Evolutionary conservation across 1,140 invertebrate genomes (phyloP).

Genomic region (Batillaria attramentaria): DNA sequence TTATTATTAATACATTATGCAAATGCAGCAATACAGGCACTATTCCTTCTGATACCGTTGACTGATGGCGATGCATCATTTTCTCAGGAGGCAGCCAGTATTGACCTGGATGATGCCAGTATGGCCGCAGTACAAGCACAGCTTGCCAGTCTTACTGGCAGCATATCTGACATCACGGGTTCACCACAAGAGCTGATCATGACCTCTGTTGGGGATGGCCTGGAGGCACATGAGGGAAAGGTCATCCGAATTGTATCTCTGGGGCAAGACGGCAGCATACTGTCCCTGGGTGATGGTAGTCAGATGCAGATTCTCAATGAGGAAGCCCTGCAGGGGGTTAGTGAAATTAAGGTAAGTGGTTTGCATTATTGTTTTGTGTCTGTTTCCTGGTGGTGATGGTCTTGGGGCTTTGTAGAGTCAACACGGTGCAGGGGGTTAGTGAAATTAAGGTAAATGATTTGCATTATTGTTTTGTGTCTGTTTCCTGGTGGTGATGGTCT

Average conservation of each 20-base stretch:
- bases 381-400: no score
- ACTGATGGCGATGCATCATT: no score
- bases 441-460: no score
- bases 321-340: slow-evolving; percentile 30
- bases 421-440: no score
- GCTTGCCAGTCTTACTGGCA: slow-evolving; percentile 27
- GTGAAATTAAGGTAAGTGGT: slow-evolving; percentile 18
- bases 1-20: no score
- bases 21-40: no score
- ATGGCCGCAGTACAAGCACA: slow-evolving; percentile 38
- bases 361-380: no score
- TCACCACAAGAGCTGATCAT: slow-evolving; percentile 39
- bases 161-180: slow-evolving; percentile 18
- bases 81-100: slow-evolving; percentile 6
- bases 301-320: slow-evolving; percentile 49
- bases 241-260: slow-evolving; percentile 51
- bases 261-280: slow-evolving; percentile 43
- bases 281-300: slow-evolving; percentile 43
- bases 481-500: no score
- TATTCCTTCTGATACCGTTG: no score
- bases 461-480: no score
- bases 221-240: slow-evolving; percentile 41
- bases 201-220: slow-evolving; percentile 36
- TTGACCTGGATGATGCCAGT: slow-evolving; percentile 26
- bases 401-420: no score